Evolutionary conservation across 2,797 vertebrate genomes (phyloP).

Genomic region (Pangasius djambal): DNA sequence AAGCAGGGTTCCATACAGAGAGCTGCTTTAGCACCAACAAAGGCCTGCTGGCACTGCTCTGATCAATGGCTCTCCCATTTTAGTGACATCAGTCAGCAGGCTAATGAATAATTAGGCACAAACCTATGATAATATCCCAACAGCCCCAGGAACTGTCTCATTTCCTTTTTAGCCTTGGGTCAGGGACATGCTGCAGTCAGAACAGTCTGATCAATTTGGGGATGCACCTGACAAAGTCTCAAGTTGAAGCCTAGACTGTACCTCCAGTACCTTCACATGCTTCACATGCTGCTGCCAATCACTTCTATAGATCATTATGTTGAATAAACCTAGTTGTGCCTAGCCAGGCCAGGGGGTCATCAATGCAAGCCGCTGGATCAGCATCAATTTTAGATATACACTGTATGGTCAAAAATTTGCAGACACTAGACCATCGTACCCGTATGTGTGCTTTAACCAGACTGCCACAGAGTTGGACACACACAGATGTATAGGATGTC

Average conservation of each 20-base stretch:
- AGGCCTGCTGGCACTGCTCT: neutral
- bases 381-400: neutral
- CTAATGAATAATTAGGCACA: neutral
- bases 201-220: no score
- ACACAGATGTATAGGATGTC: no score
- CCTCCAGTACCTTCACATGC: no score
- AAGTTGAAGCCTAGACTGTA: no score
- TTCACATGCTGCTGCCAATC: neutral
- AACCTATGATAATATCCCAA: neutral
- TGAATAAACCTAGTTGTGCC: neutral
- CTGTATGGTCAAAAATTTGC: no score
- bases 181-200: no score
- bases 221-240: no score
- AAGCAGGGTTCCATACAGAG: neutral
- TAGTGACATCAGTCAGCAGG: neutral
- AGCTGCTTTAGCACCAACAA: neutral
- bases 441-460: neutral
- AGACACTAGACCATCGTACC: neutral
- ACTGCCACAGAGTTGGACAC: no score
- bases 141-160: neutral
- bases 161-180: no score
- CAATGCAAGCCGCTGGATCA: neutral
- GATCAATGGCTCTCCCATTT: neutral
- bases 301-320: neutral
- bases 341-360: neutral